Conservation (phyloP, 2,113 vertebrate genomes). For the Anarrhichthys ocellatus region DNA sequence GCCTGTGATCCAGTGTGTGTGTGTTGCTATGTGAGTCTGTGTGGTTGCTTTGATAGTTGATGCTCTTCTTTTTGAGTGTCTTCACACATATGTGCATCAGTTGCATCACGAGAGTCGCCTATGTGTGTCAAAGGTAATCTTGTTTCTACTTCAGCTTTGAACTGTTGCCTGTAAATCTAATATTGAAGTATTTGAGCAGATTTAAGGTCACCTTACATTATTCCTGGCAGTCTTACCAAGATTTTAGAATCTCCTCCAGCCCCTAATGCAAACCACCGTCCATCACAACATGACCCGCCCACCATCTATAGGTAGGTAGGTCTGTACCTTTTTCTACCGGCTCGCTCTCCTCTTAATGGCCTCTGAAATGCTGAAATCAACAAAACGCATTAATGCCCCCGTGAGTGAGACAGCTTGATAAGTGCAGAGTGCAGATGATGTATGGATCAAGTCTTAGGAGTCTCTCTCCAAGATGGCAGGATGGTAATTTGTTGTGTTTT, state of each 20-base stretch:
- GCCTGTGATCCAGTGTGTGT: slow-evolving; percentile 55
- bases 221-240: background rate
- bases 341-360: slow-evolving; percentile 78
- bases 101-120: slow-evolving; percentile 11
- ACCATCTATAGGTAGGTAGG: background rate
- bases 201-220: background rate
- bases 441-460: slow-evolving; percentile 68
- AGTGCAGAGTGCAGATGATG: slow-evolving; percentile 65
- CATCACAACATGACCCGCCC: slow-evolving; percentile 21
- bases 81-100: slow-evolving; percentile 8
- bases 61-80: slow-evolving; percentile 3
- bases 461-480: slow-evolving; percentile 54
- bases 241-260: background rate
- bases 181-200: background rate
- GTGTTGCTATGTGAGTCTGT: slow-evolving; percentile 37
- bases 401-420: slow-evolving; percentile 73
- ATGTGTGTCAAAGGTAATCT: background rate
- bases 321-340: slow-evolving; percentile 64
- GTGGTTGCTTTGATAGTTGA: slow-evolving; percentile 29
- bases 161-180: background rate
- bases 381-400: slow-evolving; percentile 81
- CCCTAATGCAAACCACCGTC: slow-evolving; percentile 15
- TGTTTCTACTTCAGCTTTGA: background rate
- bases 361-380: slow-evolving; percentile 81
- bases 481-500: slow-evolving; percentile 67